Evolutionary conservation across 2,113 vertebrate genomes (phyloP), one percentile per base, ranked within the genome.

Genomic region (Paralichthys olivaceus): DNA sequence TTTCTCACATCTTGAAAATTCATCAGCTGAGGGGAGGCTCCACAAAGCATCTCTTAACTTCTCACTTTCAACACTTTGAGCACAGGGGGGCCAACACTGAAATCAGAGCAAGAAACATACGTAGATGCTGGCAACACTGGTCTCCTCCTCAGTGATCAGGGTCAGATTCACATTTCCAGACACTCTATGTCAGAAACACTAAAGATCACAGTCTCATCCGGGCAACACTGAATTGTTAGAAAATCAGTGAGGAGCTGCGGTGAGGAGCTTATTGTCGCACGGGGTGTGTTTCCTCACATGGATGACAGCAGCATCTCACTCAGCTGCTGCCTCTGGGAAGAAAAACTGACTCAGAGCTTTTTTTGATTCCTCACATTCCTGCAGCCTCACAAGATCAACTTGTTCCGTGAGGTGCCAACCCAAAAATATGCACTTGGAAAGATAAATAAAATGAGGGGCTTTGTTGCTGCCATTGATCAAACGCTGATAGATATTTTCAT

Each of bases 321-420:
- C 87, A 90, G 92, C 90, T 89, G 90, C 72, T 72, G 61, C 37
- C 54, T 40, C 60, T 40, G 62, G 3, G 14, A 17, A 45, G 43
- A 15, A 4, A 49, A 20, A 49, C 4, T 4, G 47, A 13, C 40
- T 43, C 8, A 3, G 37, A 7, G 8, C 37, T 13, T 43, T 43
- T 84, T 79, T 67, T 72, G 61, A 89, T 79, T 81, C 74, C 28
- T 89, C 22, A 81, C 75, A 91, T 90, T 85, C 84, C 75, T 57
- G 20, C 19, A 57, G 19, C 4, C 65, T 49, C 34, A 60, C 4
- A 2, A 8, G 0, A 23, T 62, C 8, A 2, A 37, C 28, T 47
- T 3, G 34, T 11, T 76, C 37, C n/a, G 34, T 4, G 5, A 63
- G 28, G 6, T 34, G 49, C 19, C 54, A 25, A 23, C 25, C 54